Conservation (phyloP, 2,113 vertebrate species). For the Pionites leucogaster region DNA sequence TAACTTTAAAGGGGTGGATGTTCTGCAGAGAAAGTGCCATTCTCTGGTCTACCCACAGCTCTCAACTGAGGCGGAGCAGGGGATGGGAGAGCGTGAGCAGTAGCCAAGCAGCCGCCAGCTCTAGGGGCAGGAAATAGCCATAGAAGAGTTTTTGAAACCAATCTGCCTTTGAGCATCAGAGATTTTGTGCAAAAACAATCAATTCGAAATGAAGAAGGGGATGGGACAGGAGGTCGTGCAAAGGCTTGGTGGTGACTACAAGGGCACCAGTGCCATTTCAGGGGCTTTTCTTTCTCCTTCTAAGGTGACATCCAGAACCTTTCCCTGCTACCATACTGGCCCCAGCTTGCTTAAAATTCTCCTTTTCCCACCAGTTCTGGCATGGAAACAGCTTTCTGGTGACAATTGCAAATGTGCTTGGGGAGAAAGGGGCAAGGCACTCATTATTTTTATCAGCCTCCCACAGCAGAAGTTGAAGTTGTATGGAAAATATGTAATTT, state of each 20-base stretch:
- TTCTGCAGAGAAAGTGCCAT: background rate
- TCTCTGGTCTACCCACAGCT: background rate
- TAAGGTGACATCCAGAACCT: background rate
- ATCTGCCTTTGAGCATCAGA: constrained; percentile 14
- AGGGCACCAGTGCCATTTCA: background rate
- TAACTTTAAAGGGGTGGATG: background rate
- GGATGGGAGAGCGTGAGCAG: background rate
- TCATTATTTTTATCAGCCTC: constrained; percentile 58
- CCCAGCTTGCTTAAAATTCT: background rate
- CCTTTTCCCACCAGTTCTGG: constrained; percentile 30
- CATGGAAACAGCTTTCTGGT: background rate
- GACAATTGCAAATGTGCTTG: background rate
- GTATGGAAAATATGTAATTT: constrained; percentile 28
- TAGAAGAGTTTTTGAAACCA: constrained; percentile 63
- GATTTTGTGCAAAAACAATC: background rate
- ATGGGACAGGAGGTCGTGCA: background rate
- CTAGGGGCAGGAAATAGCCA: constrained; percentile 40
- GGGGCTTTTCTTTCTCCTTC: background rate
- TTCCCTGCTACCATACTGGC: background rate
- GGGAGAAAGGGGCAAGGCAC: background rate
- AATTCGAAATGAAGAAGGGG: background rate
- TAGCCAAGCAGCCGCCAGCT: constrained; percentile 44
- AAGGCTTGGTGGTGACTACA: background rate
- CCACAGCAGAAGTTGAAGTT: constrained; percentile 4
- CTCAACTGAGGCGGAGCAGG: background rate